Evolutionary conservation across 2,888 invertebrate species (phyloP), one percentile per base, ranked within the genome.

Genomic region (Andrena minutula): DNA sequence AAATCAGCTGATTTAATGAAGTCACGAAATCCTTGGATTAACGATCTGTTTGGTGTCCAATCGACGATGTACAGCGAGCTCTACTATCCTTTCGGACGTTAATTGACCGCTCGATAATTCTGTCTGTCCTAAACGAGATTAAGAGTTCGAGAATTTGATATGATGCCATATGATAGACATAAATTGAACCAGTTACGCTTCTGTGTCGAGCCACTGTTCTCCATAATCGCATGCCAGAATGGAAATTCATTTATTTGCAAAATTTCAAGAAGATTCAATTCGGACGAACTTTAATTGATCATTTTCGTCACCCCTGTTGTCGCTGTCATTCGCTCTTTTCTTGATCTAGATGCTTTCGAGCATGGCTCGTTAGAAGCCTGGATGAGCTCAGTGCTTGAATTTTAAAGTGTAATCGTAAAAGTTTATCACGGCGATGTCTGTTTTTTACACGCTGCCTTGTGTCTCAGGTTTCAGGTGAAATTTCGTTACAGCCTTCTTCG

Each of bases 401-500:
- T 83, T 73, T 76, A 20, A 77, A 49, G 77, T 61, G 70, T 77
- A 83, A 82, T 56, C 73, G 73, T 73, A 82, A 82, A 82, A 82
- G 63, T 76, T 82, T 73, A 82, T 82, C 83, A 35, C 76, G 35
- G 35, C 49, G 23, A 66, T 82, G 28, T 35, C 23, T 49, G 80
- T 68, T 65, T 60, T 61, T 47, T n/a, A 35, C 23, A 70, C 30
- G 51, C 20, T 16, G 32, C 64, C 68, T 83, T 83, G 70, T 75
- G 41, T 74, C 61, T 56, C 58, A 58, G 53, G 53, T 70, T 70
- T 32, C 30, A 56, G 75, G 20, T 8, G 76, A 79, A 79, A 84
- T 83, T 83, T 79, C 73, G 75, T 83, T 72, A 73, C 71, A 20
- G 6, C 41, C 47, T 41, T 30, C 68, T 28, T 26, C 58, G 35